These are phyloP conservation scores for Ctenomys sociabilis DNA, from an alignment of 2,113 vertebrate genomes.

Conservation along the genomic window DNA sequence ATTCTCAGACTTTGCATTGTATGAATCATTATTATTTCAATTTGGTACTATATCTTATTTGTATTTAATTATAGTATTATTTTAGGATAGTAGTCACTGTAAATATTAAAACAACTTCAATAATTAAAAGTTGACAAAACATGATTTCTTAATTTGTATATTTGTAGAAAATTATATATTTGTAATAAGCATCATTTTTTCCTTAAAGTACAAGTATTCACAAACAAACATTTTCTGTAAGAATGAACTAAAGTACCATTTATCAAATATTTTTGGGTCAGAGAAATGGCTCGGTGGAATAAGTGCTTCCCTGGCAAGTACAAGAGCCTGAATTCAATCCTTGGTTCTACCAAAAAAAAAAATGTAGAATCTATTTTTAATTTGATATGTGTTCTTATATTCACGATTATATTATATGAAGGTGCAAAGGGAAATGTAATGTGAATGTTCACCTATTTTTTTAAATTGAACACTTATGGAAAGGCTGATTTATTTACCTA, in stretches of 20 bases:
- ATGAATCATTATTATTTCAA: neutral
- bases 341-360: too few relatives aligned
- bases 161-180: neutral
- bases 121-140: neutral
- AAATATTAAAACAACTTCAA: neutral
- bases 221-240: neutral
- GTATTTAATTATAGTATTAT: neutral
- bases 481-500: neutral
- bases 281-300: too few relatives aligned
- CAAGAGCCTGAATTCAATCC: too few relatives aligned
- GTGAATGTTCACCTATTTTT: neutral
- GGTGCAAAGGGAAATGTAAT: neutral
- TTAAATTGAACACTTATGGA: neutral
- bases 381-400: neutral
- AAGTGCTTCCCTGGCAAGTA: too few relatives aligned
- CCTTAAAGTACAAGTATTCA: neutral
- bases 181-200: neutral
- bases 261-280: neutral
- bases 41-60: neutral
- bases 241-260: neutral
- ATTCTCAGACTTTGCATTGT: neutral
- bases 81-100: neutral
- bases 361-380: too few relatives aligned
- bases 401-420: neutral
- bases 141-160: neutral